Evolutionary conservation across 2,797 vertebrate genomes (phyloP), one percentile per base, ranked within the genome.

Genomic region (Myripristis murdjan): DNA sequence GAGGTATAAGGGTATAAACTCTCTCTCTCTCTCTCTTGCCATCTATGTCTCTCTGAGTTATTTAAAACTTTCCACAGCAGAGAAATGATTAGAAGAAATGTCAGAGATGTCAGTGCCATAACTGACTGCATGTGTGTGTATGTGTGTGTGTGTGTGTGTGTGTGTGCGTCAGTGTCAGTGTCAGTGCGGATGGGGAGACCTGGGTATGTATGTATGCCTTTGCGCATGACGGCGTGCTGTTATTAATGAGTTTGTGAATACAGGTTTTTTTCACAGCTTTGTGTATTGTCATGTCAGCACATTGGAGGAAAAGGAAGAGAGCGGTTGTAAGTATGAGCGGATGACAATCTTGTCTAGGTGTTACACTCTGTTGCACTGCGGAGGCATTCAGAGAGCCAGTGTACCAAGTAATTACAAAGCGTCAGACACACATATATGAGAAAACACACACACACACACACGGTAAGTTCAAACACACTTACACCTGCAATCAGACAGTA

Each of bases 71-170:
- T 4, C 62, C 77, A 75, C 39, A 59, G 41, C 52, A 68, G 31
- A 10, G 16, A 28, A 20, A 48, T 70, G 65, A 77, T 74, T 59
- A 81, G 68, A 80, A n/a, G 20, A 69, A 69, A 62, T 65, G 66
- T 59, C 65, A 79, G 39, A 37, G 16, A 64, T 74, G 48, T 70
- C 75, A 77, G 14, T 43, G 49, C 20, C 33, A 22, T 48, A 9
- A 24, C 24, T 73, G 24, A 1, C 23, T 26, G 26, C 31, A 22
- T 51, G 48, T 51, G 31, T n/a, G 41, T 23, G 12, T 28, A 28
- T 28, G 26, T 28, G 26, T 39, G 35, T 12, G 35, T 3, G 10
- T 39, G 35, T 10, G 9, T 49, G 14, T 51, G 37, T 60, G 31
- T 7, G n/a, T 12, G n/a, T 47, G 58, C 33, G n/a, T n/a, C n/a